Evolutionary conservation across 2,888 invertebrate genomes (phyloP).

Genomic region (Cryptus viduatorius): DNA sequence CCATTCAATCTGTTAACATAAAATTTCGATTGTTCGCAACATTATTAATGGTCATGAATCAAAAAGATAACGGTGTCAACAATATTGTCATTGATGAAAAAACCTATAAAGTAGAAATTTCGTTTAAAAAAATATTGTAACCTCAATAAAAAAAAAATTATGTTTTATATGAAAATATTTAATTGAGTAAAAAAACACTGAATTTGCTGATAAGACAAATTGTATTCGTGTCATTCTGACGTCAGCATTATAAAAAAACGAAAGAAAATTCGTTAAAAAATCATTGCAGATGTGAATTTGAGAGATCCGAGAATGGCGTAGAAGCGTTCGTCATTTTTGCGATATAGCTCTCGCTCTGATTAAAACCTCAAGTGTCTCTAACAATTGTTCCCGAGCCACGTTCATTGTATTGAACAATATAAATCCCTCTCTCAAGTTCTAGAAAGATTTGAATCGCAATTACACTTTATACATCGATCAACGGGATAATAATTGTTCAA

Average conservation of each 20-base stretch:
- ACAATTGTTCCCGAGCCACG: neutral
- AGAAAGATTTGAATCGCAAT: neutral
- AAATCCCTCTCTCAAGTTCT: neutral
- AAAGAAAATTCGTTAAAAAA: neutral
- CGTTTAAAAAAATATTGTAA: too few relatives aligned
- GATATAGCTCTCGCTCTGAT: neutral
- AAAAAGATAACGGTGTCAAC: too few relatives aligned
- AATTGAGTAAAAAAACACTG: neutral
- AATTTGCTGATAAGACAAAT: neutral
- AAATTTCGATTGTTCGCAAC: neutral
- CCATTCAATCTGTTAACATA: slow-evolving; percentile 93
- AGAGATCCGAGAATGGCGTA: neutral
- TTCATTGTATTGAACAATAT: neutral
- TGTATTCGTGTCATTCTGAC: slow-evolving; percentile 16
- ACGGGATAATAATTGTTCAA: neutral
- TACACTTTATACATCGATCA: neutral
- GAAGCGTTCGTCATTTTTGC: neutral
- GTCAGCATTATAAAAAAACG: slow-evolving; percentile 4
- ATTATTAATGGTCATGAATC: too few relatives aligned
- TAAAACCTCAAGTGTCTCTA: neutral
- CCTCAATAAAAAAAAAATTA: too few relatives aligned
- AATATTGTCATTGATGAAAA: too few relatives aligned
- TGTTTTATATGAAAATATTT: too few relatives aligned
- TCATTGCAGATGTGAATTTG: neutral
- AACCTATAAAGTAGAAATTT: neutral